phyloP scores from a whole-genome alignment of 2,113 vertebrate genomes.

The Zosterops japonicus region DNA sequence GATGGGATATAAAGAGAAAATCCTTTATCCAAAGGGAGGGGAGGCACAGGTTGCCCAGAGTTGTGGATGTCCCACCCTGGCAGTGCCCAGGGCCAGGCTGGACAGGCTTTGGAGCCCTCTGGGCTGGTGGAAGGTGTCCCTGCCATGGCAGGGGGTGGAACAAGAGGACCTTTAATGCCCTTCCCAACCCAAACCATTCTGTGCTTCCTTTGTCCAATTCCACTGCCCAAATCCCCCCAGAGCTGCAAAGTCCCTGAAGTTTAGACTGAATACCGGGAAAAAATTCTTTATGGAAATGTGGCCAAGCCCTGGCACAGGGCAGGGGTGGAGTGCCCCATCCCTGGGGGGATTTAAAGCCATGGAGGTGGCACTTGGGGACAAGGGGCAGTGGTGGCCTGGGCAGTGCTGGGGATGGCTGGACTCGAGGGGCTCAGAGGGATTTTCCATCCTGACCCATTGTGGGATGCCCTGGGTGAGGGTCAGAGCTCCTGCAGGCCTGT shows the following conservation, averaged over 20 bases:
- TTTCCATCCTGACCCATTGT: not conserved
- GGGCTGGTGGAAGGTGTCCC: not conserved
- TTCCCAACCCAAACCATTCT: not conserved
- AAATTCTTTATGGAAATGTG: not conserved
- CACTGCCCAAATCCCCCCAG: not conserved
- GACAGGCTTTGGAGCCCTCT: not conserved
- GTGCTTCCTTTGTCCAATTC: not conserved
- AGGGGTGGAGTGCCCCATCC: not conserved
- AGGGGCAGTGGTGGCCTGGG: not conserved
- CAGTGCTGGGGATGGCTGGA: not conserved
- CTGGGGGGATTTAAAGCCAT: not conserved
- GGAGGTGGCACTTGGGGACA: not conserved
- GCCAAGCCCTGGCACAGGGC: not conserved
- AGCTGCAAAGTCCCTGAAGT: not conserved
- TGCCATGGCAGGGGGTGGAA: not conserved
- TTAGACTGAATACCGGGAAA: not conserved
- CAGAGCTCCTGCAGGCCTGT: not conserved
- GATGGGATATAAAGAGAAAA: no score
- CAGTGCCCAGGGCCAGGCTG: not conserved
- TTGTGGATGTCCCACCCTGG: not conserved
- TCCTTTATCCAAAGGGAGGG: no score
- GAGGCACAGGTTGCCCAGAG: not conserved
- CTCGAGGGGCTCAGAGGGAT: accelerated
- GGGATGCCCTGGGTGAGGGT: not conserved
- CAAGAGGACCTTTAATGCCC: not conserved